Base-by-base conservation (phyloP, 1,140 invertebrate genomes). In the Lycorma delicatula region DNA sequence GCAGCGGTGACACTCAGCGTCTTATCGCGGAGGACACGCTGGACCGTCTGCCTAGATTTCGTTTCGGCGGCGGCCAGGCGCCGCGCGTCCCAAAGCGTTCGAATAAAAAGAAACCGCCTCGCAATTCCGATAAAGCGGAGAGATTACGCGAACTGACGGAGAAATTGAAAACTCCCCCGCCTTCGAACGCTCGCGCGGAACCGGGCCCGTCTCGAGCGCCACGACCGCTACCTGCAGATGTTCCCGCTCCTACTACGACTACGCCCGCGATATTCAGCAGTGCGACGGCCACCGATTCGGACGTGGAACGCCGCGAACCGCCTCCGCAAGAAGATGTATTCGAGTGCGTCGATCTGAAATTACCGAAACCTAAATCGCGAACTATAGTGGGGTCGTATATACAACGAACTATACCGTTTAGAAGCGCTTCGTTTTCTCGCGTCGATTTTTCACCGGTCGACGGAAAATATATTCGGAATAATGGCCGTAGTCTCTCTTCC, bases 341-440 rank as follows among this genome's bases (percentile, higher is more conserved):
- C 31, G 60, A 65, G 47, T 56, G 60, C 38, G 68, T 74, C 58
- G 72, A 73, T 38, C 70, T 74, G 53, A 70, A 69, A 41, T 69
- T 77, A 41, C 66, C 75, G n/a, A 77, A 75, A 63, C 72, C 79
- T 18, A 79, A 80, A 60, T 74, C 77, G 28, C 75, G 78, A 29
- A 74, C 74, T 11, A 75, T 79, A 25, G 72, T 79, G 28, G 78
- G 78, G 16, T 77, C 79, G 0, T 81, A 80, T 60, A 73, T 77
- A 7, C 79, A 80, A 62, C 76, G 76, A 52, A 77, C 74, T 31
- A 78, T 81, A 60, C 82, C 86, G 2, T 86, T 83, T 62, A 77
- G 88, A 25, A 89, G 86, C 65, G 86, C 87, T 4, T 91, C 88
- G 9, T 90, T 91, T 65, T 87, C 87, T 0, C 87, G 90, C 71